Evolutionary conservation across 2,113 vertebrate species (phyloP).

Genomic region (Lontra canadensis): DNA sequence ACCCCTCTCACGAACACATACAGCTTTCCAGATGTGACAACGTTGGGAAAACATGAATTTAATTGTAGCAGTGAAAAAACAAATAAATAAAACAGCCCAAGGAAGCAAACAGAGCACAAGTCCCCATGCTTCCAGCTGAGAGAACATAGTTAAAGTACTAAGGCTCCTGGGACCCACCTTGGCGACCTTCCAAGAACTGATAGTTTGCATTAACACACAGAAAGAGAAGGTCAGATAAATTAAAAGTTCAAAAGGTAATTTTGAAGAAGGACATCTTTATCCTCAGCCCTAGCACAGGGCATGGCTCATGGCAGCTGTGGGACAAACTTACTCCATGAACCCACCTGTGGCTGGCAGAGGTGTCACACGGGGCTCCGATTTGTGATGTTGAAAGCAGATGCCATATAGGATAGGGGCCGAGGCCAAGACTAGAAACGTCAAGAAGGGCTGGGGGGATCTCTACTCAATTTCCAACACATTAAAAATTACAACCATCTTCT

Average conservation of each 20-base stretch:
- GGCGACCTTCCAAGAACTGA: slow-evolving; percentile 52
- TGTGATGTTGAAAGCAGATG: background rate
- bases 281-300: background rate
- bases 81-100: background rate
- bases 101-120: slow-evolving; percentile 12
- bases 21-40: background rate
- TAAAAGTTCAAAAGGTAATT: slow-evolving; percentile 57
- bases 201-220: slow-evolving; percentile 48
- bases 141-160: background rate
- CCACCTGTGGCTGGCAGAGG: background rate
- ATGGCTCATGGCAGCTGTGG: background rate
- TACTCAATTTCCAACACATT: slow-evolving; percentile 31
- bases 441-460: background rate
- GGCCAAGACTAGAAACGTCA: background rate
- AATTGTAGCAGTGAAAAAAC: background rate
- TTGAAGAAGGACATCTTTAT: slow-evolving; percentile 46
- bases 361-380: background rate
- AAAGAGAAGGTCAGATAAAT: slow-evolving; percentile 45
- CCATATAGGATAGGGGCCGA: background rate
- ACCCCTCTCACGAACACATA: background rate
- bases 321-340: background rate
- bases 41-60: background rate
- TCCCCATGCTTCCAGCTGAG: background rate
- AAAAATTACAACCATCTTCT: slow-evolving; percentile 1
- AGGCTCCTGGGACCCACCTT: slow-evolving; percentile 28